Evolutionary conservation across 92 coral and sea anemone species (phyloP), one percentile per base, ranked within the genome.

Genomic region (Virgularia gustaviana): DNA sequence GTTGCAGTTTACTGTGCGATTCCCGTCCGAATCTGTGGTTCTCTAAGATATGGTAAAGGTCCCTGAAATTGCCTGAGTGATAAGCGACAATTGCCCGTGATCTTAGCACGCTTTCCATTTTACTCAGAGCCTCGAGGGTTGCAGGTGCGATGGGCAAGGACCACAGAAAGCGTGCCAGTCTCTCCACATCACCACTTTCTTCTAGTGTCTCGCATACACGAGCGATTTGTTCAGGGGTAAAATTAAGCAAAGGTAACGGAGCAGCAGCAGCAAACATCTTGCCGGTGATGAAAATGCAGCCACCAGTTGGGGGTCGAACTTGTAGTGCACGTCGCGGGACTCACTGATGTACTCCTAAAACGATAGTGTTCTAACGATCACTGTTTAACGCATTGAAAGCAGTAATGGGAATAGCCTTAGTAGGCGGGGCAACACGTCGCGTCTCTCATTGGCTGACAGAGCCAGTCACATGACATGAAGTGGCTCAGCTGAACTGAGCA

Each of bases 131-230:
- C 79, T 94, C 99, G 41, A 94, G 73, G 36, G 99, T 94, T 57
- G 96, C 94, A 44, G 99, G 99, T 57, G 99, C 99, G 8, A 87
- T 96, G 53, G 99, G 99, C 73, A 94, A 80, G 72, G 99, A 94
- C 99, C 99, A 94, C 28, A 94, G 72, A 85, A 94, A 94, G 83
- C 99, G 81, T 79, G 96, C 99, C 75, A 94, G 82, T 25, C 99
- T 85, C 77, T 94, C 99, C 63, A 94, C 86, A 78, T 94, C 99
- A 27, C 99, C 99, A 75, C 99, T 94, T 60, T 89, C 99, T 49
- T 94, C 99, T 42, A 94, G 81, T 30, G 99, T 94, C 67, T 94
- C 99, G 84, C 99, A 94, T 47, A 94, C 99, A 41, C 86, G 92
- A 52, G 99, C 99, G 55, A 94, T 94, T 75, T 94, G 99, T 56